These are phyloP conservation scores for Drosophila mauritiana DNA, from an alignment of 1,140 invertebrate species.

Conservation along the genomic window DNA sequence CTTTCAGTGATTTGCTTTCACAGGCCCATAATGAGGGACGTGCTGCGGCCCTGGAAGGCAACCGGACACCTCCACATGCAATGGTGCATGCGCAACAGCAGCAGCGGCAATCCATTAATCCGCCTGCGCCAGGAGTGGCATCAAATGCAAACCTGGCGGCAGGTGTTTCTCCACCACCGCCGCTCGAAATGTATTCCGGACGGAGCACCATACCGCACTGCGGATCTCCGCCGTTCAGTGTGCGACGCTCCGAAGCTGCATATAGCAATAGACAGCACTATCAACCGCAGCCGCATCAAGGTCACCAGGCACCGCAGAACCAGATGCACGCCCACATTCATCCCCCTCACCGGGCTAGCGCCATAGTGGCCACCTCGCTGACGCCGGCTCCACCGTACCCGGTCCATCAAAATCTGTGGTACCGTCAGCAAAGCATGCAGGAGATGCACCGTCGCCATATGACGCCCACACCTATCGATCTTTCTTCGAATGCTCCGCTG, in stretches of 20 bases:
- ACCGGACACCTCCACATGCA: slow-evolving; percentile 9
- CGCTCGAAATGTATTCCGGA: slow-evolving; percentile 72
- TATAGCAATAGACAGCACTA: slow-evolving; percentile 78
- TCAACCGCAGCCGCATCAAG: slow-evolving; percentile 78
- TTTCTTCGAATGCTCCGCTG: slow-evolving; percentile 75
- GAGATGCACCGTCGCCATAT: slow-evolving; percentile 83
- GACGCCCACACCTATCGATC: slow-evolving; percentile 81
- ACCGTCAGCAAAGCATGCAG: slow-evolving; percentile 89
- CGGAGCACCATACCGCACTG: slow-evolving; percentile 68
- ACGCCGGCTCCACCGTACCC: slow-evolving; percentile 88
- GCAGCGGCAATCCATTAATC: slow-evolving; percentile 32
- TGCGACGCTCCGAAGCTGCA: slow-evolving; percentile 62
- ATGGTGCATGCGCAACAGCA: slow-evolving; percentile 23
- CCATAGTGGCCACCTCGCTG: slow-evolving; percentile 66
- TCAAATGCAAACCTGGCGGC: slow-evolving; percentile 55
- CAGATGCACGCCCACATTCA: slow-evolving; percentile 77
- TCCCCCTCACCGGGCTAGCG: slow-evolving; percentile 67
- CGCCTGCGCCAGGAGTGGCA: slow-evolving; percentile 46
- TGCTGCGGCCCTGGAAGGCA: background rate
- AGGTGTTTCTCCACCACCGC: slow-evolving; percentile 64
- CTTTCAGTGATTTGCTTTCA: slow-evolving; percentile 59
- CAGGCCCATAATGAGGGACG: slow-evolving; percentile 35
- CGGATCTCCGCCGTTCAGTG: slow-evolving; percentile 64
- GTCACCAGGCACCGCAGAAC: slow-evolving; percentile 71
- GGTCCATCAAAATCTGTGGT: slow-evolving; percentile 90